These are phyloP conservation scores for Micrasema longulum DNA, from an alignment of 1,140 invertebrate genomes.

Conservation along the genomic window DNA sequence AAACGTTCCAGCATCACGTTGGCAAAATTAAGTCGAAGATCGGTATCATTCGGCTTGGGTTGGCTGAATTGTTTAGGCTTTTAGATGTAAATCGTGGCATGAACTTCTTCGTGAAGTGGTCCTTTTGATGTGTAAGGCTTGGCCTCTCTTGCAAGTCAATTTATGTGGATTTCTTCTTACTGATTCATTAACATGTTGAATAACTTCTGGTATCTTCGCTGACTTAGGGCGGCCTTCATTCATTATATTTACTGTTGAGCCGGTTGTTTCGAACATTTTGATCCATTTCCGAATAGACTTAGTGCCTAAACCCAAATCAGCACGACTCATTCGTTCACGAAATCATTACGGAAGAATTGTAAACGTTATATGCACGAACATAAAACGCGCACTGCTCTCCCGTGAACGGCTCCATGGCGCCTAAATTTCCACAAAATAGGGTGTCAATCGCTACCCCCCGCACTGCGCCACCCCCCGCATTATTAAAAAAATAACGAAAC, in stretches of 20 bases:
- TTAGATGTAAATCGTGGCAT: no score
- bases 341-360: neutral
- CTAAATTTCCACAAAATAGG: neutral
- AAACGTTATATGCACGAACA: no score
- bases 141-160: neutral
- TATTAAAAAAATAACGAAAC: neutral
- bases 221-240: neutral
- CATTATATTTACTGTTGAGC: no score
- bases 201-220: neutral
- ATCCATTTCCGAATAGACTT: no score
- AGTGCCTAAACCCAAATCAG: neutral
- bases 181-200: slow-evolving; percentile 1
- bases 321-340: neutral
- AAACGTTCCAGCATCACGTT: neutral
- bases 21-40: slow-evolving; percentile 1
- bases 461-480: neutral
- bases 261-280: no score
- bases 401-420: no score
- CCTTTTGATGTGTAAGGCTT: slow-evolving; percentile 1
- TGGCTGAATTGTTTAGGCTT: neutral
- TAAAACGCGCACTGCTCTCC: no score
- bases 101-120: neutral
- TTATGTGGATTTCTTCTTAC: neutral
- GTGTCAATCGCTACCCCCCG: neutral
- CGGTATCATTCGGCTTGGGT: slow-evolving; percentile 1